Evolutionary conservation across 37 sponge, comb jelly and placozoan species (phyloP), one percentile per base, ranked within the genome.

Genomic region (Theonella swinhoei): DNA sequence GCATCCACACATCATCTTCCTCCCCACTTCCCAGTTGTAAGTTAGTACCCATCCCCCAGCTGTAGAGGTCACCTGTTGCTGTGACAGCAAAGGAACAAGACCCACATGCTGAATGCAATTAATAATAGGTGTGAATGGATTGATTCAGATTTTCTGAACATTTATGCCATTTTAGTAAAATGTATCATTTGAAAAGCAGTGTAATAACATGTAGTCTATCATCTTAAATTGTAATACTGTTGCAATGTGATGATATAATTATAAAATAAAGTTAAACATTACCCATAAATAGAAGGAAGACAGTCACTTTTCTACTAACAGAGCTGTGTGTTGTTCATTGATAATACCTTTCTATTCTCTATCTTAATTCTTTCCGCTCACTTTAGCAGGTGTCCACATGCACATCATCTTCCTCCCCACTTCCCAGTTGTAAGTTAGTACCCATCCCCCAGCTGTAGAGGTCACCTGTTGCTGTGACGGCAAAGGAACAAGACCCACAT

Each of bases 41-140:
- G 70, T 82, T 95, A 8, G 97, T 95, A 0, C 97, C 95, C 97
- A 99, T 99, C 0, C 99, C 99, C 97, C 99, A 99, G 5, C 91
- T 81, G 78, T 88, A 93, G 1, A 70, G 88, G n/a, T 88, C 66
- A 2, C 99, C 99, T 0, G 72, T 42, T 0, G 23, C 34, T 11
- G 75, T 62, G 25, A 92, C 78, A 23, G 94, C 97, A 75, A 88
- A 95, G 1, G 94, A 95, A 38, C 91, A 91, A 1, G 85, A 73
- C 0, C 79, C 40, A 2, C 97, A 97, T 14, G 90, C 78, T 3
- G n/a, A n/a, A n/a, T n/a, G n/a, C n/a, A n/a, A n/a, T n/a, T n/a
- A n/a, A n/a, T n/a, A n/a, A n/a, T n/a, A n/a, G n/a, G n/a, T n/a
- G n/a, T n/a, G n/a, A n/a, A n/a, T n/a, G n/a, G n/a, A n/a, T n/a